These are phyloP conservation scores for Jacana jacana DNA, from an alignment of 2,113 vertebrate species.

Conservation along the genomic window DNA sequence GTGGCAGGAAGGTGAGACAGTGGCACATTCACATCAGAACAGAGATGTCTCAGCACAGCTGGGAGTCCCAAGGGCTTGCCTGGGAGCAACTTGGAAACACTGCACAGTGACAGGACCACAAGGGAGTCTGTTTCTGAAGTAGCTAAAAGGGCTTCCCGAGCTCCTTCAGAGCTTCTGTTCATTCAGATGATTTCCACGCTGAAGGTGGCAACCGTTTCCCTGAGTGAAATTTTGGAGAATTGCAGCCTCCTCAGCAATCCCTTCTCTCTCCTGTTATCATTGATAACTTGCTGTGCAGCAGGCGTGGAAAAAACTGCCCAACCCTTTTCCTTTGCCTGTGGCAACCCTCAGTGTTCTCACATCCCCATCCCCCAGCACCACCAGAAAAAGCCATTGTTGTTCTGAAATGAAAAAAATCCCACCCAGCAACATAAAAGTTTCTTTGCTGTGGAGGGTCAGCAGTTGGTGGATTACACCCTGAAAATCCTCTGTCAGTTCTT, in stretches of 20 bases:
- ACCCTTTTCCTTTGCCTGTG: neutral
- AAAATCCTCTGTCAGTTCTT: conserved; percentile 56
- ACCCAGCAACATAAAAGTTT: neutral
- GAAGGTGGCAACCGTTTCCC: neutral
- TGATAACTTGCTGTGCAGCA: neutral
- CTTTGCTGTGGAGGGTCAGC: neutral
- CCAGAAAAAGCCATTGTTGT: neutral
- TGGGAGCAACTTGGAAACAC: neutral
- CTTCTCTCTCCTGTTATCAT: neutral
- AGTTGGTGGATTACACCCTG: conserved; percentile 45
- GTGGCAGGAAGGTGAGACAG: neutral
- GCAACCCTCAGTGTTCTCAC: neutral
- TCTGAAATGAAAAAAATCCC: neutral
- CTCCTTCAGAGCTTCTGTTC: neutral
- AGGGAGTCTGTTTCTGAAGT: neutral
- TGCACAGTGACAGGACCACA: neutral
- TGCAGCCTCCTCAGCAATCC: neutral
- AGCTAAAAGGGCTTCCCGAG: neutral
- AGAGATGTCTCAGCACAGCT: neutral
- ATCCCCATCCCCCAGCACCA: neutral
- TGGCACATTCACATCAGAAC: neutral
- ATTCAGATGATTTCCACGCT: neutral
- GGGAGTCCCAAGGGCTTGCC: neutral
- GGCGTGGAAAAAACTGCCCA: neutral
- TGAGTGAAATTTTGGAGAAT: neutral